phyloP scores from a whole-genome alignment of 2,797 vertebrate species.

The Telmatherina bonti region DNA sequence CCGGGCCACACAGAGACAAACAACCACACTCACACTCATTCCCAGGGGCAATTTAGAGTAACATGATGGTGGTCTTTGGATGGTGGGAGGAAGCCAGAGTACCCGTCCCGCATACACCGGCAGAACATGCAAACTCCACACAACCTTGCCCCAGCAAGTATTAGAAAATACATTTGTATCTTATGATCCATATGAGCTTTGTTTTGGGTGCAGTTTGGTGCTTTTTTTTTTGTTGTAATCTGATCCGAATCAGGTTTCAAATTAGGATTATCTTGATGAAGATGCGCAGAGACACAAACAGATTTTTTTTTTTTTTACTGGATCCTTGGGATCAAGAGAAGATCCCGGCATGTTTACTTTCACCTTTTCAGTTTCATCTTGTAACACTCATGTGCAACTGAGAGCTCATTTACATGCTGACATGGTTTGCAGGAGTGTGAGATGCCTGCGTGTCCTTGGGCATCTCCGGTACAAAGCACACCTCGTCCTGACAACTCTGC shows the following conservation, averaged over 20 bases:
- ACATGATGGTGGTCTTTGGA: too few relatives aligned
- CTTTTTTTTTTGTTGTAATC: background rate
- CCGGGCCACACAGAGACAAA: too few relatives aligned
- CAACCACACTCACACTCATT: too few relatives aligned
- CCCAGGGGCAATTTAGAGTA: too few relatives aligned
- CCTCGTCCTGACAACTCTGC: constrained; percentile 78
- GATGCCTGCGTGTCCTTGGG: constrained; percentile 83
- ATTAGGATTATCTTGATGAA: background rate
- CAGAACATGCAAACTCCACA: too few relatives aligned
- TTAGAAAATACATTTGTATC: background rate
- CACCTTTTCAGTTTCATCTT: background rate
- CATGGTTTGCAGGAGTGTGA: constrained; percentile 88
- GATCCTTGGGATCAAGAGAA: background rate
- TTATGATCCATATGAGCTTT: background rate
- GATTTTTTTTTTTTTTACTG: background rate
- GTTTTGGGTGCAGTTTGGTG: background rate
- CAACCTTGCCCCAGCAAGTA: too few relatives aligned
- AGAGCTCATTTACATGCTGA: constrained; percentile 7
- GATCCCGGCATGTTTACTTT: constrained; percentile 1
- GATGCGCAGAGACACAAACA: background rate
- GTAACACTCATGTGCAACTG: background rate
- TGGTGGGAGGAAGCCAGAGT: too few relatives aligned
- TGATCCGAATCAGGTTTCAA: background rate
- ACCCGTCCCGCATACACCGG: too few relatives aligned
- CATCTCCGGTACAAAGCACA: constrained; percentile 81